Evolutionary conservation across 2,888 invertebrate genomes (phyloP).

Genomic region (Aleiodes leptofemur): DNA sequence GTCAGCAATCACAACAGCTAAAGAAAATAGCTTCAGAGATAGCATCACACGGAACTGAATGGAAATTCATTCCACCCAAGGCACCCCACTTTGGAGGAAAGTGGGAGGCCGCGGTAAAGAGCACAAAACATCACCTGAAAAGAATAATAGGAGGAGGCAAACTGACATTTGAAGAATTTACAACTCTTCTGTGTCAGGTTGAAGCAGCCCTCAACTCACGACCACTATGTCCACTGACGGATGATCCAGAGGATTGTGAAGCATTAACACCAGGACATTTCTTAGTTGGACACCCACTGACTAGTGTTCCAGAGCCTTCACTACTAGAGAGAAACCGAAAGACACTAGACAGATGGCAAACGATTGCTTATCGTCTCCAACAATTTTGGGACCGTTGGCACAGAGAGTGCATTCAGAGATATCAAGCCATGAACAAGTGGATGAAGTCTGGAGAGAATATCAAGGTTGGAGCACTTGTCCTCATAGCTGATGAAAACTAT

Average conservation of each 20-base stretch:
- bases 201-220: neutral
- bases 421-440: neutral
- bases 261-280: conserved; percentile 12
- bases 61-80: neutral
- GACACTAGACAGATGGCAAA: neutral
- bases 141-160: neutral
- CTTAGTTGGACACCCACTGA: neutral
- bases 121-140: neutral
- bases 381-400: neutral
- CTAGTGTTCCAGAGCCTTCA: neutral
- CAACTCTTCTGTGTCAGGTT: neutral
- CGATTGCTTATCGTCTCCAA: neutral
- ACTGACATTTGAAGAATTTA: conserved; percentile 7
- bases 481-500: conserved; percentile 2
- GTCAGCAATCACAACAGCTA: neutral
- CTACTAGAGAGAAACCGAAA: neutral
- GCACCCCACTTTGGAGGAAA: conserved; percentile 9
- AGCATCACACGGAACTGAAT: neutral
- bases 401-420: neutral
- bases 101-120: conserved; percentile 1
- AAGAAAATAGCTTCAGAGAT: neutral
- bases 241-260: neutral
- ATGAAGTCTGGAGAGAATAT: neutral
- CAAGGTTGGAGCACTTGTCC: neutral
- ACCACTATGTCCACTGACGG: neutral